These are phyloP conservation scores for Latrodectus hesperus DNA, from an alignment of 2,888 invertebrate genomes.

Conservation along the genomic window DNA sequence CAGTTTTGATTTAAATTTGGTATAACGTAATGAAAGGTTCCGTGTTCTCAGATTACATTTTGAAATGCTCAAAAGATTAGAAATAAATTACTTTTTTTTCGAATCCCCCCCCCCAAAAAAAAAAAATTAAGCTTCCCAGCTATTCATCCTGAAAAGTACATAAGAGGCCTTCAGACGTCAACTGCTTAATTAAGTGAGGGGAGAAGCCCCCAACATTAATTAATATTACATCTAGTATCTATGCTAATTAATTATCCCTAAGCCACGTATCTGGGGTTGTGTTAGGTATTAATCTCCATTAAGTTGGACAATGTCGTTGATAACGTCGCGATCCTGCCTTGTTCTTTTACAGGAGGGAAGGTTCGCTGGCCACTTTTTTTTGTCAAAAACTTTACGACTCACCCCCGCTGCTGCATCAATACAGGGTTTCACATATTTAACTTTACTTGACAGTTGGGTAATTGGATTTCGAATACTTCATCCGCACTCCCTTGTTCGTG, in stretches of 20 bases:
- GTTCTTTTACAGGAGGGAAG: neutral
- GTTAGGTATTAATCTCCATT: conserved; percentile 38
- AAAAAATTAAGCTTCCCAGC: neutral
- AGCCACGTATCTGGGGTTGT: conserved; percentile 13
- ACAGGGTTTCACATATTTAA: neutral
- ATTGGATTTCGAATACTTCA: neutral
- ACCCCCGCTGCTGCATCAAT: neutral
- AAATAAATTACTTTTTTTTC: neutral
- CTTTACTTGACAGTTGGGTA: neutral
- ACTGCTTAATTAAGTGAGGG: conserved; percentile 25
- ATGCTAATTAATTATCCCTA: conserved; percentile 36
- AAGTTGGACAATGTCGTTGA: conserved; percentile 23
- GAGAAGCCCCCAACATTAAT: conserved; percentile 27
- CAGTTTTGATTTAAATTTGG: too few species aligned
- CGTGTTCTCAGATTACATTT: too few species aligned
- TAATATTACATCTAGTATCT: conserved; percentile 48
- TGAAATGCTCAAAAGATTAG: neutral
- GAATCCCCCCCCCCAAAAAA: neutral
- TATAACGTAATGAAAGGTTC: too few species aligned
- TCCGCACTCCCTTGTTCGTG: neutral
- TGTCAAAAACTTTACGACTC: neutral
- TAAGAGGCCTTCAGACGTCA: neutral
- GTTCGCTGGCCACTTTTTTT: neutral
- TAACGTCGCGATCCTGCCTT: neutral
- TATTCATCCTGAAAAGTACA: neutral